phyloP scores from a whole-genome alignment of 2,888 invertebrate species.

The Agapostemon virescens region DNA sequence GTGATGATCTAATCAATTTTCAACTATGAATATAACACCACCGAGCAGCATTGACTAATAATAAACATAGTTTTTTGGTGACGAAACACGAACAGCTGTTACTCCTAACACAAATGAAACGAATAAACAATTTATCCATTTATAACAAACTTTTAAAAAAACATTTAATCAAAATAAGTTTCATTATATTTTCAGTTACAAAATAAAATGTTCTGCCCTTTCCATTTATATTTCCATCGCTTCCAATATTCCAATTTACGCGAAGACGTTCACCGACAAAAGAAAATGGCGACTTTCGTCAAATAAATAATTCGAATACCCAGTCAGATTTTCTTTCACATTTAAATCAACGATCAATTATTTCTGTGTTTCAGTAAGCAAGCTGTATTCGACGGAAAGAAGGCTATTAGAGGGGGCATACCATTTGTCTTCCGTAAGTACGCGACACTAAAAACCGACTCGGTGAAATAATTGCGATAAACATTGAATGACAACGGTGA shows the following conservation, averaged over 20 bases:
- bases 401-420: conserved; percentile 97
- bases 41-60: neutral
- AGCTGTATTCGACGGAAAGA: conserved; percentile 97
- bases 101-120: too few species aligned
- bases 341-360: conserved; percentile 24
- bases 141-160: too few species aligned
- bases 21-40: neutral
- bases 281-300: too few species aligned
- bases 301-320: too few species aligned
- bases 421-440: conserved; percentile 98
- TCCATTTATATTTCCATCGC: too few species aligned
- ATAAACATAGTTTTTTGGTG: neutral
- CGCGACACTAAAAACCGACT: neutral
- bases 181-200: too few species aligned
- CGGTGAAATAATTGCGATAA: conserved; percentile 12
- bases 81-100: neutral
- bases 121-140: too few species aligned
- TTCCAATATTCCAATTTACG: too few species aligned
- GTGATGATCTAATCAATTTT: neutral
- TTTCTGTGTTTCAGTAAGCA: conserved; percentile 89
- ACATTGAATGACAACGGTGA: neutral
- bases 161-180: too few species aligned
- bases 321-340: too few species aligned
- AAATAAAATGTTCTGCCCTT: too few species aligned
- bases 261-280: too few species aligned